Base-by-base conservation (phyloP, 53 echinoderm and acorn worm genomes). In the Echinometra lucunter region DNA sequence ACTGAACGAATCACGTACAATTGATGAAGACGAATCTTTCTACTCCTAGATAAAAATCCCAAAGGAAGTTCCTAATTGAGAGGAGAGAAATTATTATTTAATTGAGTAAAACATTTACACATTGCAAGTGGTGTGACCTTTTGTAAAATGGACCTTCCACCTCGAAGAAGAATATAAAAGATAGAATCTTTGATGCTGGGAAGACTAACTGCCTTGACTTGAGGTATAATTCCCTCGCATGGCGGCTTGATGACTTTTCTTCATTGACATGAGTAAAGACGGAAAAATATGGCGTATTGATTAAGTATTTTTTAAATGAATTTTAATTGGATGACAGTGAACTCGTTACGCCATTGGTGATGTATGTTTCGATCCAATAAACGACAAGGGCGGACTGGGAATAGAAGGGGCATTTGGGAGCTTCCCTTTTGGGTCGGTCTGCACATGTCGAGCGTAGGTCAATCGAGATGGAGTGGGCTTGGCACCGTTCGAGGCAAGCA, bases 1-100 rank as follows among this genome's bases (percentile, higher is more conserved):
- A 85, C 85, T 85, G 85, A 85, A 85, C 85, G 85, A 85, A 47
- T 85, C 28, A 85, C 85, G 27, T 27, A 85, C 85, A 49, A 28
- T n/a, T 4, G n/a, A 85, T 85, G 23, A 85, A 47, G 47, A 85
- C 85, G 85, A 85, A 85, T 49, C 6, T 85, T 49, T n/a, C 11
- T n/a, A 85, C 85, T 47, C 49, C 85, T 49, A 47, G 40, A 19
- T 18, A 40, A 75, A 75, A 21, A 38, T 19, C 38, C 78, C 42
- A 42, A n/a, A 17, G 38, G 38, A 78, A 78, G 40, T 78, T 4
- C 42, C 78, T 21, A 42, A 78, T 40, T 35, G 17, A 78, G 19
- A 40, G 38, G 42, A 42, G 21, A 19, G 42, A 78, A 30, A 78
- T 23, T 38, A 1, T 28, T 69, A 2, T 69, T 38, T 78, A 78